Base-by-base conservation (phyloP, 2,888 invertebrate species). In the Drosophila borealis region DNA sequence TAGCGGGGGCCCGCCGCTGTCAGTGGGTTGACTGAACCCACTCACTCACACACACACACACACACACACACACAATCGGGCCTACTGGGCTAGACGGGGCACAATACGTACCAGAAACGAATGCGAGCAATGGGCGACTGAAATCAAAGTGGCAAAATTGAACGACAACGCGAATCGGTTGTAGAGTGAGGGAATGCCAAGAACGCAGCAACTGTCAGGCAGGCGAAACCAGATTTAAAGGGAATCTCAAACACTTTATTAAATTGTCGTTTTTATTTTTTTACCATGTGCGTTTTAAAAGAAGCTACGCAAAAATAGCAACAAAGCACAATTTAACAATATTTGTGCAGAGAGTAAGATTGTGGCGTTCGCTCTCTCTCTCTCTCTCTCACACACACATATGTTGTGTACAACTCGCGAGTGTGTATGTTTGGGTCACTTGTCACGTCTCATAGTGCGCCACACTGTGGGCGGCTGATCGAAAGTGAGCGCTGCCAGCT, bases 21-120 rank as follows among this genome's bases (percentile, higher is more conserved):
- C 33, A 56, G 70, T 60, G 74, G 70, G 83, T 83, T 83, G 88
- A 84, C 69, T 83, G 83, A 83, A 87, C 83, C 79, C 73, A 72
- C 61, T 50, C 48, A 46, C 50, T 50, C 56, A 65, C 54, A 46
- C 50, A 50, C 39, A 48, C 41, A 45, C 42, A 67, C 46, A 56
- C 45, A 60, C 45, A 56, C 42, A n/a, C n/a, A n/a, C n/a, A n/a
- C n/a, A n/a, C n/a, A n/a, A n/a, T 54, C 60, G 50, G 21, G 17
- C 49, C 56, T 57, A 45, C 41, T 64, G 45, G 68, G 53, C 56
- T 70, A 61, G 55, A 69, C 61, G 61, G 53, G 60, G 42, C 44
- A 72, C 64, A 62, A 33, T 60, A 64, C 74, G 68, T 71, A 70
- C 74, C 63, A 81, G 64, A 67, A 60, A 69, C 86, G 69, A 84